phyloP scores from a whole-genome alignment of 2,888 invertebrate genomes.

The Ischnura elegans region DNA sequence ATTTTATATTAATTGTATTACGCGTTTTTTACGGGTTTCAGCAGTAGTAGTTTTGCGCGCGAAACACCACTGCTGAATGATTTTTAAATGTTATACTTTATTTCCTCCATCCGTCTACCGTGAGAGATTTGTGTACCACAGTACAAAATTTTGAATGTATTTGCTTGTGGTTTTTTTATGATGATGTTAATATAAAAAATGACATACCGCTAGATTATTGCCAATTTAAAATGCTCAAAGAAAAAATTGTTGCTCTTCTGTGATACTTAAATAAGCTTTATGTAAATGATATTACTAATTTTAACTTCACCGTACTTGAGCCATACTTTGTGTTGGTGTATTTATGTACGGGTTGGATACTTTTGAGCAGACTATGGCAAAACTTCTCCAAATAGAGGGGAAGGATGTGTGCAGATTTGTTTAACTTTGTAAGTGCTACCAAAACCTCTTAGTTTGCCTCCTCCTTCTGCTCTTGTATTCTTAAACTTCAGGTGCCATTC shows the following conservation, averaged over 20 bases:
- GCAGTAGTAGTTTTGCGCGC: constrained; percentile 24
- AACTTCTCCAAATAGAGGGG: not conserved
- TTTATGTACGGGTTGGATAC: constrained; percentile 17
- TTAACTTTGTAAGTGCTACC: not conserved
- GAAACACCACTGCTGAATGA: not conserved
- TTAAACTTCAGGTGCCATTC: not conserved
- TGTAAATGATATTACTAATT: constrained; percentile 10
- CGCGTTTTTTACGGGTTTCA: constrained; percentile 54
- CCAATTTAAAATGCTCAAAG: constrained; percentile 54
- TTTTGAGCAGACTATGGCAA: not conserved
- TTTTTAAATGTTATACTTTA: not conserved
- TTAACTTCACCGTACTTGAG: constrained; percentile 51
- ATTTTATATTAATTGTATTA: constrained; percentile 25
- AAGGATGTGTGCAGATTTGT: not conserved
- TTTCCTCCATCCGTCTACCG: not conserved
- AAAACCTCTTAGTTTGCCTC: not conserved
- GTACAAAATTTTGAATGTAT: not conserved
- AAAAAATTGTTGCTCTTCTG: constrained; percentile 27
- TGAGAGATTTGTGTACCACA: not conserved
- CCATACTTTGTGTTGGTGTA: constrained; percentile 45
- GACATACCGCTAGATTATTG: not conserved
- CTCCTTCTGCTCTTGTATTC: not conserved
- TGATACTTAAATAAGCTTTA: constrained; percentile 48
- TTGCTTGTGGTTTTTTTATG: not conserved
- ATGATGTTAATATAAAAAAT: constrained; percentile 13